These are phyloP conservation scores for Nemopilema nomurai DNA, from an alignment of 30 jellyfish, hydroid and myxozoan genomes.

Conservation along the genomic window DNA sequence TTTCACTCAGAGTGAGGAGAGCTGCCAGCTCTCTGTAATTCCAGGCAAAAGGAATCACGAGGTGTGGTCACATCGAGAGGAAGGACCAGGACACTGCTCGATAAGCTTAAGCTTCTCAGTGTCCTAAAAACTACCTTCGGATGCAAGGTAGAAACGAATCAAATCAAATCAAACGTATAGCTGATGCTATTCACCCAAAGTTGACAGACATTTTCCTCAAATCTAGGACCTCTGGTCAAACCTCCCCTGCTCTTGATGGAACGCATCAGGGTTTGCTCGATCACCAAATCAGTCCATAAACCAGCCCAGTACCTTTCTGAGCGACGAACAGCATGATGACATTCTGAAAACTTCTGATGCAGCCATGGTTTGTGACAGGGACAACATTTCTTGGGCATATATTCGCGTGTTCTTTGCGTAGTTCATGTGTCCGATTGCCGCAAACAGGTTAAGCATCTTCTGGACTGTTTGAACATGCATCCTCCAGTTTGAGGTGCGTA, in stretches of 20 bases:
- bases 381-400: constrained; percentile 52
- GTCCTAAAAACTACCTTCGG: too few species aligned
- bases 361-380: constrained; percentile 42
- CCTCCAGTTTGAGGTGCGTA: constrained; percentile 74
- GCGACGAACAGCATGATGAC: constrained; percentile 61
- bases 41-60: too few species aligned
- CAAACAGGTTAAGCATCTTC: constrained; percentile 76
- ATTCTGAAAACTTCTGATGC: constrained; percentile 49
- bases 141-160: too few species aligned
- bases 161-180: too few species aligned
- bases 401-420: constrained; percentile 64
- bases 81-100: too few species aligned
- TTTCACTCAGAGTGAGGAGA: too few species aligned
- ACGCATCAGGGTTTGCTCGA: constrained; percentile 59
- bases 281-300: constrained; percentile 70
- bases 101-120: too few species aligned
- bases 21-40: too few species aligned
- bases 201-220: constrained; percentile 30
- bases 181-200: constrained; percentile 41
- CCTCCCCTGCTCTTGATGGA: constrained; percentile 63
- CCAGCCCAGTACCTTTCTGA: constrained; percentile 69
- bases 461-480: constrained; percentile 42
- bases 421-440: constrained; percentile 69
- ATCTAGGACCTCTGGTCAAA: constrained; percentile 68
- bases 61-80: too few species aligned